Evolutionary conservation across 2,888 invertebrate genomes (phyloP), one percentile per base, ranked within the genome.

Genomic region (Tenthredo distinguenda): DNA sequence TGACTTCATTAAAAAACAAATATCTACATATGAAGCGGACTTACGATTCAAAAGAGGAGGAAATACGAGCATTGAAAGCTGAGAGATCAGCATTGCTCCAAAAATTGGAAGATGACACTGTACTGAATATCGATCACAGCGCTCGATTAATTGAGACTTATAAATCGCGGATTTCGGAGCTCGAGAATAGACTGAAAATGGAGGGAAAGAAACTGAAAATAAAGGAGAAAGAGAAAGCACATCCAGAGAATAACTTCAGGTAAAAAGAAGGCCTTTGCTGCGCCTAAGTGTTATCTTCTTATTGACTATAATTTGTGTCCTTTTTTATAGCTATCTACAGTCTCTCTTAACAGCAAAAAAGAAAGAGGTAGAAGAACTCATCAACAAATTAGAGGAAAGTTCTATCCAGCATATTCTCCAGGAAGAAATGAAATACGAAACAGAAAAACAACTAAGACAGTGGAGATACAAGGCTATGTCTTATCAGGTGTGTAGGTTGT

Each of bases 271-370:
- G 26, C 26, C 15, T 26, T 21, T 79, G 34, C 1, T 43, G 0
- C 15, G 6, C 74, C n/a, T 26, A 50, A 15, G 26, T n/a, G 31
- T 79, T 58, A 15, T 7, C 26, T 34, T 12, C 3, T 3, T 1
- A 34, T 5, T 79, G 79, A 31, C 12, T 37, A 5, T 18, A 26
- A 2, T 5, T 12, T 34, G 6, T 58, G 10, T 26, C 10, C 58
- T 47, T 47, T 37, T n/a, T 84, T 87, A 86, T 72, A 92, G 92
- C 55, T 92, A 90, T 65, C 88, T 91, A n/a, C 90, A 91, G 87
- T 87, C 87, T 1, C 79, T 91, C 18, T 47, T 91, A 31, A 50
- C 85, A 1, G 12, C 77, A 0, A 91, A 92, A 43, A 90, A 87
- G 12, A 90, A 90, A 81, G 89, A 91, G 86, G 83, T 90, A 5